These are phyloP conservation scores for Smutsia temminckii DNA, from an alignment of 2,797 vertebrate genomes.

Conservation along the genomic window DNA sequence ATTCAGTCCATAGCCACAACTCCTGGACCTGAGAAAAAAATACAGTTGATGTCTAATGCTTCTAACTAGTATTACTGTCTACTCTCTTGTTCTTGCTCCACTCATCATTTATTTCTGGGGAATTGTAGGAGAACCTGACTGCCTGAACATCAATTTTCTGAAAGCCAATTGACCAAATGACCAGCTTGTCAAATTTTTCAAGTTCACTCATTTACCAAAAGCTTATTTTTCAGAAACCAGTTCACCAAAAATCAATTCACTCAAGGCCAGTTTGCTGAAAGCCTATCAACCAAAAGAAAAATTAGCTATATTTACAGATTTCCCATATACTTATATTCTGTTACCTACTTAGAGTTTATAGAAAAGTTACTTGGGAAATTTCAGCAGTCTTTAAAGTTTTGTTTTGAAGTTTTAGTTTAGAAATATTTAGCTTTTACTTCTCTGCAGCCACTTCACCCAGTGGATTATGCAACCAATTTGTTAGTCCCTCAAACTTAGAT, in stretches of 20 bases:
- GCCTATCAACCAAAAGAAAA: neutral
- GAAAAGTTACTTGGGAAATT: neutral
- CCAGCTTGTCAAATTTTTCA: neutral
- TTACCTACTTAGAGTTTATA: neutral
- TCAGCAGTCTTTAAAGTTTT: neutral
- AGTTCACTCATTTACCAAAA: slow-evolving; percentile 2
- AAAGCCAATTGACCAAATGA: neutral
- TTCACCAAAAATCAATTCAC: slow-evolving; percentile 16
- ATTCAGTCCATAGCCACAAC: neutral
- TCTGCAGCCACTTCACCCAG: neutral
- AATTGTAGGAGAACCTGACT: neutral
- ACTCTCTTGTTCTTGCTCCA: neutral
- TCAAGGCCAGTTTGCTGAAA: neutral
- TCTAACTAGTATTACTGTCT: neutral
- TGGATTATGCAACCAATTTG: neutral
- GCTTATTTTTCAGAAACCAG: slow-evolving; percentile 27
- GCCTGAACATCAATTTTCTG: neutral
- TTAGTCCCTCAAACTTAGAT: neutral
- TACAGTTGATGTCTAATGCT: neutral
- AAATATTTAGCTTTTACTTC: neutral
- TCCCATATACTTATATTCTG: neutral
- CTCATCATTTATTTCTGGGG: neutral
- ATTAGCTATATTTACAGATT: neutral
- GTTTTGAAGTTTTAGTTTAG: neutral
- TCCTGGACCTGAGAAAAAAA: neutral